Evolutionary conservation across 2,888 invertebrate species (phyloP).

Genomic region (Choristoneura rosaceana): DNA sequence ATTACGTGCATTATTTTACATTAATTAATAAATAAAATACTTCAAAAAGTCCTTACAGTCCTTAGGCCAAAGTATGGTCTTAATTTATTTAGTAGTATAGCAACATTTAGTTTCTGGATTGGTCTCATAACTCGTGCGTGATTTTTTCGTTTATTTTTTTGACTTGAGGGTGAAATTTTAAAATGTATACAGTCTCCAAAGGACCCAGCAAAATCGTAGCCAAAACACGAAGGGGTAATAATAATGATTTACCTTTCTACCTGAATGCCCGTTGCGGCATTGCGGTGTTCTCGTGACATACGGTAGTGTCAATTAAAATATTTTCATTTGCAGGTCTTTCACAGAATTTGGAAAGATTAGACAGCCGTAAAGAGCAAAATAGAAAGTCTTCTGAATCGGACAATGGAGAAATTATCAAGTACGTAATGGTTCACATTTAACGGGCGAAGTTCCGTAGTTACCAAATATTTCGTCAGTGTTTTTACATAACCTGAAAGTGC

Average conservation of each 20-base stretch:
- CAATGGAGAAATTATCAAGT: conserved; percentile 88
- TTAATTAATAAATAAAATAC: background rate
- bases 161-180: conserved; percentile 75
- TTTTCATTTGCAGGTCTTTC: conserved; percentile 87
- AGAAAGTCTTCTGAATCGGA: conserved; percentile 89
- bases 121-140: conserved; percentile 64
- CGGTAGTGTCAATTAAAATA: conserved; percentile 51
- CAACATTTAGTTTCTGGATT: conserved; percentile 43
- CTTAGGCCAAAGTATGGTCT: background rate
- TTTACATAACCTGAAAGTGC: conserved; percentile 77
- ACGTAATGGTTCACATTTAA: conserved; percentile 58
- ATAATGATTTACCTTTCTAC: conserved; percentile 7
- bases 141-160: conserved; percentile 69
- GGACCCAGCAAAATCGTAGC: conserved; percentile 95
- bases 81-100: conserved; percentile 12
- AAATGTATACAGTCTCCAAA: conserved; percentile 95
- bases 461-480: conserved; percentile 72
- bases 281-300: conserved; percentile 46
- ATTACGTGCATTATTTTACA: background rate
- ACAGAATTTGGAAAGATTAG: conserved; percentile 93
- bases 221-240: conserved; percentile 91
- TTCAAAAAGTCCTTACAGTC: background rate
- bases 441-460: conserved; percentile 54
- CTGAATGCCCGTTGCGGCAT: conserved; percentile 27
- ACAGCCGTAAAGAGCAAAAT: conserved; percentile 89